phyloP scores from a whole-genome alignment of 2,888 invertebrate genomes.

The Phyllotreta striolata region DNA sequence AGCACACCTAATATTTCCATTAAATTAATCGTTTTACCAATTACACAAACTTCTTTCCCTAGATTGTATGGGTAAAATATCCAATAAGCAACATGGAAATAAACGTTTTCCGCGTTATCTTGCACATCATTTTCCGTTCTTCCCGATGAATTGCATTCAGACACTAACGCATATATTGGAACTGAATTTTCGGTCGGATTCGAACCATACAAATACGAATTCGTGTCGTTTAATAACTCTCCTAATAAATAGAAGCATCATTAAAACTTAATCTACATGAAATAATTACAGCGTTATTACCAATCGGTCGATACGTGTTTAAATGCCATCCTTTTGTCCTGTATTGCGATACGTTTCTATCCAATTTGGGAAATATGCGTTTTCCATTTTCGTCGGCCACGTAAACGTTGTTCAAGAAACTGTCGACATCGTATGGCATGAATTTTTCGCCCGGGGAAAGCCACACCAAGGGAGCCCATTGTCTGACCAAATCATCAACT shows the following conservation, averaged over 20 bases:
- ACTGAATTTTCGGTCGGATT: slow-evolving; percentile 65
- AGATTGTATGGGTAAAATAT: slow-evolving; percentile 75
- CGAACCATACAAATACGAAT: slow-evolving; percentile 69
- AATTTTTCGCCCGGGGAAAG: slow-evolving; percentile 71
- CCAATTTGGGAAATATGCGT: slow-evolving; percentile 32
- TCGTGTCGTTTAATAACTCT: slow-evolving; percentile 58
- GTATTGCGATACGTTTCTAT: slow-evolving; percentile 34
- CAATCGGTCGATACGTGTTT: slow-evolving; percentile 63
- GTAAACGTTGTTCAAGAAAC: slow-evolving; percentile 67
- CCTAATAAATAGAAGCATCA: slow-evolving; percentile 55
- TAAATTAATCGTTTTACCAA: slow-evolving; percentile 50
- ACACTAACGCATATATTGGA: slow-evolving; percentile 69
- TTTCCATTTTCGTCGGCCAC: slow-evolving; percentile 52
- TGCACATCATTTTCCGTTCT: slow-evolving; percentile 17
- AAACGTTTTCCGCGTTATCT: slow-evolving; percentile 21
- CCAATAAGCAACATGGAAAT: slow-evolving; percentile 74
- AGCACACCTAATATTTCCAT: background rate
- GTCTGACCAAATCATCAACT: slow-evolving; percentile 62
- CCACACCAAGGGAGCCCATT: slow-evolving; percentile 74
- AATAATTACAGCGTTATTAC: slow-evolving; percentile 51
- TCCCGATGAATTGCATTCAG: slow-evolving; percentile 58
- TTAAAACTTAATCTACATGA: background rate
- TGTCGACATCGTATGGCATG: slow-evolving; percentile 69
- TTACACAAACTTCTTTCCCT: slow-evolving; percentile 67
- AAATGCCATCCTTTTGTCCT: slow-evolving; percentile 60